Evolutionary conservation across 2,888 invertebrate genomes (phyloP), one percentile per base, ranked within the genome.

Genomic region (Caenorhabditis sp.): DNA sequence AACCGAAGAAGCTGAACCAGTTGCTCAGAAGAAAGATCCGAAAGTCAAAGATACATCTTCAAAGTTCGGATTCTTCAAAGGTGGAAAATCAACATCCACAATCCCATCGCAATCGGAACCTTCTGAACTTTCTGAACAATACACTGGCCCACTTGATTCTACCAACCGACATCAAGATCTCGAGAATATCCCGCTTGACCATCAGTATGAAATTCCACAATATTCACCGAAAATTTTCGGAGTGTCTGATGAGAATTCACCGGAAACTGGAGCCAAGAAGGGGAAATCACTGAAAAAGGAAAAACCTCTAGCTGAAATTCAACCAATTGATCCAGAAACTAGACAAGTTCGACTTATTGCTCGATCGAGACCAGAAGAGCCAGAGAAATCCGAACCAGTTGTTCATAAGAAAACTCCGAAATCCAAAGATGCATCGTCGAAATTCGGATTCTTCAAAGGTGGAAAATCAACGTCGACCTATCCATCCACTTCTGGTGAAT

Each of bases 81-180:
- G 43, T 27, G 23, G 43, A 56, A 57, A 14, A 17, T 14, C n/a
- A 12, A 26, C 12, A 14, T 38, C 59, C 7, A 57, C 43, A 25
- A 10, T 31, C 10, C 31, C 31, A 31, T 31, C 31, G 31, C 57
- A 63, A 20, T 20, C 36, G 0, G 31, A 60, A n/a, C 7, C 59
- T 54, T 62, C 59, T 14, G 31, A 60, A n/a, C 7, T 54, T 54
- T 62, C 59, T 14, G 65, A 64, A n/a, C 56, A 64, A 20, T 75
- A 67, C 36, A 49, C 56, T 26, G 76, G 77, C 2, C 63, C 65
- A 23, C 62, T 73, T 4, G 70, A 76, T n/a, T 52, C 56, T 12
- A 63, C 64, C 20, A 58, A 31, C 1, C 65, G 61, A 8, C 20
- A 60, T 23, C 56, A 63, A 7, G 80, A 80, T 10, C 59, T 73